Conservation (phyloP, 2,113 vertebrate genomes). For the Cynocephalus volans region DNA sequence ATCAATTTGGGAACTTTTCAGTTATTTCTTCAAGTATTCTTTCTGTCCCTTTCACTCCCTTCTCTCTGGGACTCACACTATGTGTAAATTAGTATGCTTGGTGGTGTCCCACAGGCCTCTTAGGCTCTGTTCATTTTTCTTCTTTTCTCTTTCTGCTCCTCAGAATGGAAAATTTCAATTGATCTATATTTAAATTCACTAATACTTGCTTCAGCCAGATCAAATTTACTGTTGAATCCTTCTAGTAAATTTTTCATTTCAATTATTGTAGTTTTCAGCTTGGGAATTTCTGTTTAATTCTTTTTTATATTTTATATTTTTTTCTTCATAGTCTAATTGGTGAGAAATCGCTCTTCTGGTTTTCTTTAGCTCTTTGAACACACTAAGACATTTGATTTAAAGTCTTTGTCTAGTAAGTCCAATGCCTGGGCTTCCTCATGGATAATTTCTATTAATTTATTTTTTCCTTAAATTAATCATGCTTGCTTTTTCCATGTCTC, state of each 20-base stretch:
- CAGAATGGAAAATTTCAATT: not conserved
- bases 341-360: conserved; percentile 4
- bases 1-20: not conserved
- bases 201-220: not conserved
- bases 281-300: not conserved
- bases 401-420: not conserved
- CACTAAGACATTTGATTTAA: not conserved
- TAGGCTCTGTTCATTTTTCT: not conserved
- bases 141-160: not conserved
- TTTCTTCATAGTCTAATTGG: not conserved
- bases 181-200: not conserved
- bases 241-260: not conserved
- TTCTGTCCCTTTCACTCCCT: not conserved
- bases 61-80: not conserved
- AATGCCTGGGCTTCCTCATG: not conserved
- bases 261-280: not conserved
- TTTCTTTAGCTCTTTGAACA: not conserved
- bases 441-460: not conserved
- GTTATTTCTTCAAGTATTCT: not conserved
- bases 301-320: conserved; percentile 24
- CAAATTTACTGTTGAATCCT: not conserved
- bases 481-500: not conserved
- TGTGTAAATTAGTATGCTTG: not conserved
- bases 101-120: not conserved
- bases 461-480: not conserved